Base-by-base conservation (phyloP, 2,888 invertebrate genomes). In the Brachynemurus nebulosus region DNA sequence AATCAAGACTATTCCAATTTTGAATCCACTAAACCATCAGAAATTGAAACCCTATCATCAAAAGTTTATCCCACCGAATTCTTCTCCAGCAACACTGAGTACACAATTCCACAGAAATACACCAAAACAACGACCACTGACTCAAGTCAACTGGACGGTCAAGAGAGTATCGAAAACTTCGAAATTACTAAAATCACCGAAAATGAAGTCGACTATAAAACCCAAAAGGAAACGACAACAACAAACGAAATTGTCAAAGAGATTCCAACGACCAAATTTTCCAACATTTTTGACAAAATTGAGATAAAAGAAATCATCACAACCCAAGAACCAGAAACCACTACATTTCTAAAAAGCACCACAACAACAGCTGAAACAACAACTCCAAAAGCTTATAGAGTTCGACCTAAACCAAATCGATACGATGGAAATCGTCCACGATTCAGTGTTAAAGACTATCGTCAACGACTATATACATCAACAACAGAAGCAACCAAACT, bases 381-480 rank as follows among this genome's bases (percentile, higher is more conserved):
- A 49, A 53, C 40, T 42, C 48, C 46, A 33, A 53, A 48, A 47
- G 39, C 14, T 47, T 51, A 41, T 46, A 50, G 48, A 53, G 66
- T 65, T 8, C 64, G 64, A 57, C 57, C 60, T 25, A 70, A 67
- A 48, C 67, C 56, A 46, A 71, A 66, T 52, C 78, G 74, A 58
- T 74, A 68, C 48, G 65, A 74, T 45, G 53, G 63, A 1, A 78
- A 77, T 40, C 66, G 84, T 42, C 83, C 83, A 2, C 67, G 78
- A 50, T 84, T 84, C 59, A 85, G 82, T 56, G 76, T 84, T 3
- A 83, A 83, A 60, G 83, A 84, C 50, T 83, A 83, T 58, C 75
- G 77, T 55, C 80, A 71, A 52, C 67, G 80, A 47, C 59, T 80
- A 40, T 76, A 72, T 52, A 62, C 62, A 47, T 58, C 60, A 45